Evolutionary conservation across 2,113 vertebrate species (phyloP).

Genomic region (Ariopsis seemanni): DNA sequence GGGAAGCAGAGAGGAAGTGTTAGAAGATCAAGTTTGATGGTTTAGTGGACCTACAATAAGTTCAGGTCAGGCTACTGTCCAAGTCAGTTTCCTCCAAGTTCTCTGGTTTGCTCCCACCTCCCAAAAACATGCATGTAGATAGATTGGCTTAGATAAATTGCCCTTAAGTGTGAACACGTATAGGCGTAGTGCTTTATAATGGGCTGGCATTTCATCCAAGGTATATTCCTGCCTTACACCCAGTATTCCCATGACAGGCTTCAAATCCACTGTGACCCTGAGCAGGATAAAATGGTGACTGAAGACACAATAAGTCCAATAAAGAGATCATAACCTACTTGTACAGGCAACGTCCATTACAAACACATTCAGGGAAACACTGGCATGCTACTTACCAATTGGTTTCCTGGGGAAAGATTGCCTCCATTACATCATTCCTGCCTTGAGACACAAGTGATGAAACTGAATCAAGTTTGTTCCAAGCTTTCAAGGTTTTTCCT

Average conservation of each 20-base stretch:
- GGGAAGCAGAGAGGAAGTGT: not conserved
- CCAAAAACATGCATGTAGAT: not conserved
- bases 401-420: slow-evolving; percentile 52
- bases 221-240: not conserved
- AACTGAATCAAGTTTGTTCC: slow-evolving; percentile 61
- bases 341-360: not conserved
- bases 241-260: not conserved
- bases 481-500: slow-evolving; percentile 53
- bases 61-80: not conserved
- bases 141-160: not conserved
- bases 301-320: not conserved
- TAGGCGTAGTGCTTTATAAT: not conserved
- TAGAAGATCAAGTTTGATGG: not conserved
- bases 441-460: slow-evolving; percentile 55
- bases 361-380: slow-evolving; percentile 31
- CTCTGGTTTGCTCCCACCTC: not conserved
- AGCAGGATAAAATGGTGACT: not conserved
- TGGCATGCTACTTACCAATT: slow-evolving; percentile 49
- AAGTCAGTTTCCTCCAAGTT: not conserved
- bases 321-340: not conserved
- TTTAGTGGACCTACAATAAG: not conserved
- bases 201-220: not conserved
- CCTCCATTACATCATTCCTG: slow-evolving; percentile 75
- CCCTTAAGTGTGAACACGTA: too few species aligned
- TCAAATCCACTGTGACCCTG: not conserved